Evolutionary conservation across 1,140 invertebrate genomes (phyloP), one percentile per base, ranked within the genome.

Genomic region (Drosophila erecta): DNA sequence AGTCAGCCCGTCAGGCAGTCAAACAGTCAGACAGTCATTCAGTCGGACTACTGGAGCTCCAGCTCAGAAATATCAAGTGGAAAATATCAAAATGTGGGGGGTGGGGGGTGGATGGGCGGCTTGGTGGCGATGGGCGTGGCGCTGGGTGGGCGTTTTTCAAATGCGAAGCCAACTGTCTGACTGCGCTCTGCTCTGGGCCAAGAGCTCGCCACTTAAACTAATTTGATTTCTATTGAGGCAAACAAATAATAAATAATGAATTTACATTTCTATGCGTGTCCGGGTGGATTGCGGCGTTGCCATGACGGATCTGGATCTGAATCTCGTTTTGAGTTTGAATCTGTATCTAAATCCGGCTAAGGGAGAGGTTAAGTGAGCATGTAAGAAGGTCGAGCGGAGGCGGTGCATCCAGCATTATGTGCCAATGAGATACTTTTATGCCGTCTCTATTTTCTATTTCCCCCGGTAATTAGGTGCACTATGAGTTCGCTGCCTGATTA

Each of bases 231-330:
- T 89, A 89, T 89, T 89, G 79, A 89, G 80, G 84, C 85, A 89
- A 89, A 89, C 84, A 89, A 89, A 89, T 89, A 89, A 84, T 89
- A 89, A 89, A 89, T 89, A 89, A 89, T 89, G 84, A 89, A 89
- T 89, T 89, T 89, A 89, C 84, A 90, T 89, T 89, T 89, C 84
- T 84, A 89, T 84, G 80, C 84, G 84, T 89, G 76, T 75, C 76
- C 46, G 54, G 56, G 61, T 47, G 50, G 41, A 51, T 76, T 51
- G 22, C 51, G 24, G 22, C 51, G 24, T 54, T 61, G 70, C 69
- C 76, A 66, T 53, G 46, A 56, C 62, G 66, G 43, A 57, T 57
- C 75, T 43, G 8, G 1, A 30, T 22, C 14, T 11, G n/a, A 33
- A 38, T 24, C 44, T 12, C 20, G 22, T 2, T 46, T 4, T 14